Conservation (phyloP, 2,888 invertebrate species). For the Atethmia centrago region DNA sequence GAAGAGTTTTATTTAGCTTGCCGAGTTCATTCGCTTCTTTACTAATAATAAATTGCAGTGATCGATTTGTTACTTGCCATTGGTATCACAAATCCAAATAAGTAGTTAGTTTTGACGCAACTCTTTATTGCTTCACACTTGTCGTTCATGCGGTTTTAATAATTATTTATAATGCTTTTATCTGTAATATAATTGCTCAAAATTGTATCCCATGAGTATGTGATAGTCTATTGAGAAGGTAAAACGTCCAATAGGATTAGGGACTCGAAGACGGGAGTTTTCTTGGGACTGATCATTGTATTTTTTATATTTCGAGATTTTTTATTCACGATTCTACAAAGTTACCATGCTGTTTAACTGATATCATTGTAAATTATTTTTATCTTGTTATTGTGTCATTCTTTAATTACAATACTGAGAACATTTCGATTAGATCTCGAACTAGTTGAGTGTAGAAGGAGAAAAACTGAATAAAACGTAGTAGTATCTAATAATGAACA, state of each 20-base stretch:
- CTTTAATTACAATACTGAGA: constrained; percentile 50
- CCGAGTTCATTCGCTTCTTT: constrained; percentile 78
- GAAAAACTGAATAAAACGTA: constrained; percentile 48
- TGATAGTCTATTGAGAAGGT: constrained; percentile 73
- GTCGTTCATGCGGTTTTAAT: constrained; percentile 36
- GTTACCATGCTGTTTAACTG: constrained; percentile 73
- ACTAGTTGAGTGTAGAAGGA: constrained; percentile 48
- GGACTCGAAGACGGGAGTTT: constrained; percentile 45
- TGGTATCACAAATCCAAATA: constrained; percentile 78
- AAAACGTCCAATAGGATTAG: constrained; percentile 73
- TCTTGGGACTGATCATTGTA: constrained; percentile 61
- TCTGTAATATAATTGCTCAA: constrained; percentile 80
- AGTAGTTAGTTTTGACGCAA: constrained; percentile 53
- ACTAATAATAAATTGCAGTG: constrained; percentile 65
- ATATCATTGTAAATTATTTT: constrained; percentile 66
- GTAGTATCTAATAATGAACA: constrained; percentile 55
- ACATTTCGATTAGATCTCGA: constrained; percentile 60
- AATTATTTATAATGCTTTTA: constrained; percentile 61
- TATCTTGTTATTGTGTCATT: constrained; percentile 57
- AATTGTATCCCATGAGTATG: constrained; percentile 75
- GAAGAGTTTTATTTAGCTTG: constrained; percentile 81
- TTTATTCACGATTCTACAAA: constrained; percentile 65
- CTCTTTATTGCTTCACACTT: constrained; percentile 27
- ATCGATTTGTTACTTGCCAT: constrained; percentile 81
- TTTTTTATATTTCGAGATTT: constrained; percentile 68